Evolutionary conservation across 2,888 invertebrate species (phyloP).

Genomic region (Pristionchus exspectatus): DNA sequence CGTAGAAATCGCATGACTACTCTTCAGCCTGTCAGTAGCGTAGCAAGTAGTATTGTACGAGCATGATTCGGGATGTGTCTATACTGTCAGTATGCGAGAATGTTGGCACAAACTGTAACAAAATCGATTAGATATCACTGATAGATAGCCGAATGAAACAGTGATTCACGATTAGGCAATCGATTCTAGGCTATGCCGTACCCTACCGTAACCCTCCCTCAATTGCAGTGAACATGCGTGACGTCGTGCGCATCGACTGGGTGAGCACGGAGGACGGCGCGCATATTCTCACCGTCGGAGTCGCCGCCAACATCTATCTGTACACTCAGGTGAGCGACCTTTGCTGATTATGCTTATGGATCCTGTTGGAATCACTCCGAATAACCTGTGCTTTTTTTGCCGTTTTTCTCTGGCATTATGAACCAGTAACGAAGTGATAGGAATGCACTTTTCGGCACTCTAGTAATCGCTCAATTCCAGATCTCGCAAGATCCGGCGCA

Average conservation of each 20-base stretch:
- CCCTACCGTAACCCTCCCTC: neutral
- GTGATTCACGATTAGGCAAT: neutral
- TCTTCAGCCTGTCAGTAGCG: neutral
- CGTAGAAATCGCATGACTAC: neutral
- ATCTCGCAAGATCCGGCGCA: constrained; percentile 92
- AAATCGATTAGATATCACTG: neutral
- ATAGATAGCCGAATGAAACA: too few relatives aligned
- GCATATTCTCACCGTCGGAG: constrained; percentile 92
- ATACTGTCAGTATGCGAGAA: neutral
- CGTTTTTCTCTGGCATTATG: too few relatives aligned
- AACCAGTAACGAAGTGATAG: too few relatives aligned
- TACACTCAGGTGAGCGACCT: constrained; percentile 89
- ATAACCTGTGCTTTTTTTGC: too few relatives aligned
- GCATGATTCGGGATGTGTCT: neutral
- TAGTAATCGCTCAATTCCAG: constrained; percentile 38
- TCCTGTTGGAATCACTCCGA: too few relatives aligned
- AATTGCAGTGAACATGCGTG: constrained; percentile 72
- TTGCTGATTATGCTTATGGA: too few relatives aligned
- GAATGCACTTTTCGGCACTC: too few relatives aligned
- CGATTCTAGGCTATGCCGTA: neutral
- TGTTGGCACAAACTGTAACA: neutral
- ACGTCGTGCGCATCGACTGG: constrained; percentile 86
- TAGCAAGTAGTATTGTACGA: neutral
- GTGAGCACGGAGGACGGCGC: constrained; percentile 99
- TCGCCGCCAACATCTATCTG: constrained; percentile 85